Base-by-base conservation (phyloP, 2,113 vertebrate genomes). In the Lepisosteus oculatus region DNA sequence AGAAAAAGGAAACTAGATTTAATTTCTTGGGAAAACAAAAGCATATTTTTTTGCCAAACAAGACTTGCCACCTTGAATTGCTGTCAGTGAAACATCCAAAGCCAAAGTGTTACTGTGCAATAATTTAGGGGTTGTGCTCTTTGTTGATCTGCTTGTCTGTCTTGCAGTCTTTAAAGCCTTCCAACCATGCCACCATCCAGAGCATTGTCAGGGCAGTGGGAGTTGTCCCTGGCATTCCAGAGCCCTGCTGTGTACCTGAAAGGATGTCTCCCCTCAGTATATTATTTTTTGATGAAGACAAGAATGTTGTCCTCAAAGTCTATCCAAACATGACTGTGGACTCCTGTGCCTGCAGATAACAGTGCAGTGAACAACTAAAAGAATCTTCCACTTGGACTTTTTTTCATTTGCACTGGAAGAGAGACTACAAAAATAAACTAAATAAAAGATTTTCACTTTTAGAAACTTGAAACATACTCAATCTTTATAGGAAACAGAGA, bases 301-400 rank as follows among this genome's bases (percentile, higher is more conserved):
- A 94, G 81, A 98, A 98, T 0, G 96, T 99, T 59, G 96, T 98
- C 66, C 93, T 99, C 66, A 98, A 99, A 78, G 95, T 98, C 11
- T 99, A 99, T 71, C 96, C 97, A 76, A 98, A 97, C 87, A 99
- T 99, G 97, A 97, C 94, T 69, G 97, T 96, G 68, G 96, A 98
- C 73, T 96, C 95, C 14, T 99, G 97, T 5, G 96, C 93, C 0
- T 99, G 97, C 83, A 93, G 95, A 93, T 98, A 95, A 90, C 83
- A 3, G 61, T 67, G 43, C 1, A 2, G 59, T 72, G 61, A 59
- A 0, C 70, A 65, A 72, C 41, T 47, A 71, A 73, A 47, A 0
- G 44, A 73, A 67, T 72, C 78, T 77, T 17, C 72, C 8, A 3
- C 59, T 59, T 69, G 61, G 68, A 65, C 83, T 77, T 75, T 77